Base-by-base conservation (phyloP, 1,140 invertebrate species). In the Sycophila sp. region DNA sequence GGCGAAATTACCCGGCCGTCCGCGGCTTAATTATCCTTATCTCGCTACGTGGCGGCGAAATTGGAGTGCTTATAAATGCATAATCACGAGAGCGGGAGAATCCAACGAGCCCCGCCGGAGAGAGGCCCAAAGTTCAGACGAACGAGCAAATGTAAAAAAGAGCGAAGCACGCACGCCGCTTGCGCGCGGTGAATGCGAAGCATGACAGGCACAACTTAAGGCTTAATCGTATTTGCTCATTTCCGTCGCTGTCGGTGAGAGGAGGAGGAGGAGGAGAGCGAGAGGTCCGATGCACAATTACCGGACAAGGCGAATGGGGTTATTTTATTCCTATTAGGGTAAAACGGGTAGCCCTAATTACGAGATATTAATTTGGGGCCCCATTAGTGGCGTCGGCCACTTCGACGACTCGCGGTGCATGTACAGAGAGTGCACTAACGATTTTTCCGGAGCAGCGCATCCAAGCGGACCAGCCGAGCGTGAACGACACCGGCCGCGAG, bases 311-410 rank as follows among this genome's bases (percentile, higher is more conserved):
- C 51, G 65, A 67, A 80, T 81, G 77, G 84, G 82, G 76, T 81
- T 82, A 83, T 83, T 85, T 84, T 82, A 84, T 82, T 81, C 78
- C 80, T 82, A 83, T 85, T 85, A 83, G 81, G 80, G 81, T 84
- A 84, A 82, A 77, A 79, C 76, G 69, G 71, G 80, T 81, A 83
- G 79, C 76, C 76, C 77, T 80, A 85, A 85, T 85, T 84, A 85
- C 76, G 73, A 80, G 80, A 86, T 85, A 86, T 86, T 83, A 85
- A 85, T 84, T 83, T 83, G 69, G 77, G 69, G 47, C 66, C 76
- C 81, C 78, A 83, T 84, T 83, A 84, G 80, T 73, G 81, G 79
- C 78, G 72, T 47, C 51, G 32, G 51, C 36, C 26, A 24, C 34
- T n/a, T 30, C 22, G 71, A 59, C 62, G 73, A 26, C 56, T 63